A percentile compares a stretch with the other conserved stretches of the same genome.
Evolutionary conservation across 2,888 invertebrate species (phyloP).

Genomic region (Idaea biselata): DNA sequence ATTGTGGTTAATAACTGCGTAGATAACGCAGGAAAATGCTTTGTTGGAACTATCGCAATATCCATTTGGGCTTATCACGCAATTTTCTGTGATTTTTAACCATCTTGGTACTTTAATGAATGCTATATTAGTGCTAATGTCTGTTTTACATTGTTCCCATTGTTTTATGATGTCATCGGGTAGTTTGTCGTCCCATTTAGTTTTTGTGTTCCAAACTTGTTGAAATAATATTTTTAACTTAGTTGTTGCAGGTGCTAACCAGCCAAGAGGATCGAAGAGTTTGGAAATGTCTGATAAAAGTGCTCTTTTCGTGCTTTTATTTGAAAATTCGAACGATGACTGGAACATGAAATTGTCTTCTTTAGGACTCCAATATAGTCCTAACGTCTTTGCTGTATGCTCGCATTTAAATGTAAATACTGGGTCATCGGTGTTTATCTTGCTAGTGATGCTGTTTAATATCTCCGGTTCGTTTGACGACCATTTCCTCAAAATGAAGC

Average conservation of each 20-base stretch:
- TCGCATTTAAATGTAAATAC: background rate
- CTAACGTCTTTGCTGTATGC: background rate
- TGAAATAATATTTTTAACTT: background rate
- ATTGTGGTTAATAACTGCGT: background rate
- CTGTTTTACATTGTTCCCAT: background rate
- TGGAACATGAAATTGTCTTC: background rate
- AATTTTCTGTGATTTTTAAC: background rate
- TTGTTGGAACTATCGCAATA: background rate
- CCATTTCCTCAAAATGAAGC: background rate
- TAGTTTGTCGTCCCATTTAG: background rate
- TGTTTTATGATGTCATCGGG: background rate
- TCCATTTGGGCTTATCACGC: background rate
- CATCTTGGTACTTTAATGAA: background rate
- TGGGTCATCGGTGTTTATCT: background rate
- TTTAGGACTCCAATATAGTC: background rate
- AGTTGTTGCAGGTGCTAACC: too few relatives aligned
- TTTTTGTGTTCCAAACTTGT: background rate
- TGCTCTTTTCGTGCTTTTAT: background rate
- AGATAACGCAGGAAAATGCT: background rate
- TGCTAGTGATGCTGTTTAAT: background rate
- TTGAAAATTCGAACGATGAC: background rate
- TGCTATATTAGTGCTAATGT: background rate
- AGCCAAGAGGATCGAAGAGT: background rate
- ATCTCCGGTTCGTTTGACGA: background rate
- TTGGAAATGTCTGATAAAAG: slow-evolving; percentile 2